These are phyloP conservation scores for Fragum whitleyi DNA, from an alignment of 2,888 invertebrate genomes.

Conservation along the genomic window DNA sequence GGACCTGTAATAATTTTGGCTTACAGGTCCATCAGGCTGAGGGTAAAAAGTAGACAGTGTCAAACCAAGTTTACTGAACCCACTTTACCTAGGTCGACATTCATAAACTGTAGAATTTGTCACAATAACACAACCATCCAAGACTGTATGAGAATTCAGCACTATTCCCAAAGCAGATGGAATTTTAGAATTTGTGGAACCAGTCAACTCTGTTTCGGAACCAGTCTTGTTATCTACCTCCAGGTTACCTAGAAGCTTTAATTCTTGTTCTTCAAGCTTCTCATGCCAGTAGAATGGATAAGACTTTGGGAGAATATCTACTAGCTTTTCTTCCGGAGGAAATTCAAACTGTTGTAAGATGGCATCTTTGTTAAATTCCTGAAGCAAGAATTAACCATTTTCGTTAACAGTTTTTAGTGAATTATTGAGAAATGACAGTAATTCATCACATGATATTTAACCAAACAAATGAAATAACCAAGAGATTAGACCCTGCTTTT, in stretches of 20 bases:
- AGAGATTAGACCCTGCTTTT: too few relatives aligned
- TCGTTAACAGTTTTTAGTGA: too few relatives aligned
- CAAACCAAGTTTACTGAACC: too few relatives aligned
- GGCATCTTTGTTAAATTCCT: slow-evolving; percentile 88
- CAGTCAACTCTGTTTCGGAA: slow-evolving; percentile 33
- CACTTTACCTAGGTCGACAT: slow-evolving; percentile 87
- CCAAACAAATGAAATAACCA: too few relatives aligned
- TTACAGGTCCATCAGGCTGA: too few relatives aligned
- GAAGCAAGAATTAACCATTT: too few relatives aligned
- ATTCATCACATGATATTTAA: too few relatives aligned
- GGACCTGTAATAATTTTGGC: too few relatives aligned
- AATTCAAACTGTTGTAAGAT: slow-evolving; percentile 88
- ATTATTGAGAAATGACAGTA: too few relatives aligned
- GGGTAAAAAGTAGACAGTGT: too few relatives aligned
- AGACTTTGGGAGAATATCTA: slow-evolving; percentile 86
- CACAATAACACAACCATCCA: slow-evolving; percentile 87
- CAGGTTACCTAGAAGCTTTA: slow-evolving; percentile 46
- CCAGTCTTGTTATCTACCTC: slow-evolving; percentile 36
- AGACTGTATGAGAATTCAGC: slow-evolving; percentile 79
- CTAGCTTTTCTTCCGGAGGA: slow-evolving; percentile 86
- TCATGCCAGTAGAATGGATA: slow-evolving; percentile 82
- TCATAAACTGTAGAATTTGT: slow-evolving; percentile 88
- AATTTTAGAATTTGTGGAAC: slow-evolving; percentile 33
- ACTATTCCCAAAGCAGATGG: slow-evolving; percentile 72
- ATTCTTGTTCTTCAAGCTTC: slow-evolving; percentile 67